Evolutionary conservation across 2,888 invertebrate genomes (phyloP).

Genomic region (Bombylius discolor): DNA sequence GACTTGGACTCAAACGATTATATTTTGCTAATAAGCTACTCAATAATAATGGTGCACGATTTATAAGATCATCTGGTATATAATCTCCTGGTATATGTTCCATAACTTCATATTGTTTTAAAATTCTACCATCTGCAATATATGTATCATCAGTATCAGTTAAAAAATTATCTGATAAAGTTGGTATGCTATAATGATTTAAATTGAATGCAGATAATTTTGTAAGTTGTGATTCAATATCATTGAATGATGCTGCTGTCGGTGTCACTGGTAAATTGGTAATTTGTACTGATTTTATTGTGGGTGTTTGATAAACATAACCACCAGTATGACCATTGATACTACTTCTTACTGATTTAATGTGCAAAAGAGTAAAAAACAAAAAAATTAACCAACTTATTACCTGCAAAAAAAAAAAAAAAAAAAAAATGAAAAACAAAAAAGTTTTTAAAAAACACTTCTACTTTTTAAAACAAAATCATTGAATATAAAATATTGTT

Average conservation of each 20-base stretch:
- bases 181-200: neutral
- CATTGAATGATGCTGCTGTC: neutral
- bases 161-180: slow-evolving; percentile 4
- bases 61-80: slow-evolving; percentile 20
- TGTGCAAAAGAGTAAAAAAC: slow-evolving; percentile 1
- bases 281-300: neutral
- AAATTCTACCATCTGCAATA: slow-evolving; percentile 26
- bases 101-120: slow-evolving; percentile 35
- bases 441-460: neutral
- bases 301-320: slow-evolving; percentile 2
- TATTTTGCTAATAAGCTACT: slow-evolving; percentile 22
- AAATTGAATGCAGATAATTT: neutral
- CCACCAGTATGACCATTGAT: neutral
- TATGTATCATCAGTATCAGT: slow-evolving; percentile 20
- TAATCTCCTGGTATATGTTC: slow-evolving; percentile 34
- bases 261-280: neutral
- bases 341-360: neutral
- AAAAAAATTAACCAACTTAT: neutral
- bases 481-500: too few relatives aligned
- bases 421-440: neutral
- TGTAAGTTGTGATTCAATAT: slow-evolving; percentile 1
- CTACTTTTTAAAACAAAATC: neutral
- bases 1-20: slow-evolving; percentile 4
- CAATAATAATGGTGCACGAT: slow-evolving; percentile 18
- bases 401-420: neutral